Evolutionary conservation across 2,888 invertebrate genomes (phyloP).

Genomic region (Leucophenga montana): DNA sequence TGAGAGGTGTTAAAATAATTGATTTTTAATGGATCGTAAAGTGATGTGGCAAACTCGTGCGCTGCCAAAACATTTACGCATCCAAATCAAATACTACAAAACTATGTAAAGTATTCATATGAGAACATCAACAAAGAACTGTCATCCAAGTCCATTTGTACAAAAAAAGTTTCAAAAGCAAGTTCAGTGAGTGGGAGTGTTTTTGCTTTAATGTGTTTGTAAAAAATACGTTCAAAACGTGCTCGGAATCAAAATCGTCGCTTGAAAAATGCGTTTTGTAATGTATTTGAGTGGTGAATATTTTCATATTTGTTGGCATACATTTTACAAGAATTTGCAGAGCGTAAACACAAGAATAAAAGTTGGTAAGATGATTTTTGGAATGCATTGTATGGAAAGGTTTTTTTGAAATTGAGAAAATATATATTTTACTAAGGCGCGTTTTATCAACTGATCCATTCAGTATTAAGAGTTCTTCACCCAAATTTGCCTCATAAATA

Average conservation of each 20-base stretch:
- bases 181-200: conserved; percentile 30
- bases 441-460: no score
- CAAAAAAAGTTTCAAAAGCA: conserved; percentile 24
- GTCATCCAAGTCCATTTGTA: no score
- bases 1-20: conserved; percentile 38
- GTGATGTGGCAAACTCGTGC: conserved; percentile 14
- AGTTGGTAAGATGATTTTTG: neutral
- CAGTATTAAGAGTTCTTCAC: no score
- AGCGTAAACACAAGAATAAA: neutral
- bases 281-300: neutral
- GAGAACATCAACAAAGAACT: conserved; percentile 20
- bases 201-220: conserved; percentile 27
- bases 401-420: no score
- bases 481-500: no score
- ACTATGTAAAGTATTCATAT: neutral
- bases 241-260: conserved; percentile 34
- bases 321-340: neutral
- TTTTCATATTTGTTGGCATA: neutral
- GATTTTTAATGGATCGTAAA: conserved; percentile 38
- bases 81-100: neutral
- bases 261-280: conserved; percentile 37
- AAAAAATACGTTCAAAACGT: conserved; percentile 40
- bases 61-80: neutral
- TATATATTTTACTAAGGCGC: no score
- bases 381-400: no score